Conservation (phyloP, 2,888 invertebrate genomes). For the Oligia strigilis region DNA sequence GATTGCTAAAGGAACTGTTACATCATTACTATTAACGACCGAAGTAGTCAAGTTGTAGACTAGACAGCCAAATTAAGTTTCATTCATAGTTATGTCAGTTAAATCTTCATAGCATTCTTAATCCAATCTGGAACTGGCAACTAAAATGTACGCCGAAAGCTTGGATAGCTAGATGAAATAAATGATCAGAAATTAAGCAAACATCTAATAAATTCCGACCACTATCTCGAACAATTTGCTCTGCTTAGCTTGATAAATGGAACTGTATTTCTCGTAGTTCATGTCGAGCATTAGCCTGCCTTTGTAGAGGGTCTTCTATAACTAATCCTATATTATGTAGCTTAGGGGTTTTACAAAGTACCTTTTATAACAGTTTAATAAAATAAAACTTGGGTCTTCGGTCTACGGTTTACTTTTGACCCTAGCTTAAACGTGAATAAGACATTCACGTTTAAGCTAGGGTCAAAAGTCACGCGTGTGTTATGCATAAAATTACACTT, state of each 20-base stretch:
- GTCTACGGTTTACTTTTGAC: slow-evolving; percentile 8
- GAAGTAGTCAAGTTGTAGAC: slow-evolving; percentile 45
- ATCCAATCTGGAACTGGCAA: slow-evolving; percentile 12
- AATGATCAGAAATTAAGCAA: slow-evolving; percentile 43
- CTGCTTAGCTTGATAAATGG: slow-evolving; percentile 57
- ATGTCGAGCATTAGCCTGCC: slow-evolving; percentile 29
- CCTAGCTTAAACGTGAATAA: too few species aligned
- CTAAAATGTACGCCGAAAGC: slow-evolving; percentile 14
- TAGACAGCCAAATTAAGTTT: slow-evolving; percentile 42
- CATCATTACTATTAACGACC: slow-evolving; percentile 63
- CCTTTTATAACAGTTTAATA: slow-evolving; percentile 30
- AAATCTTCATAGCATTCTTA: slow-evolving; percentile 4
- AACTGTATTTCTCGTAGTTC: slow-evolving; percentile 46
- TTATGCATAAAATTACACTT: slow-evolving; percentile 40
- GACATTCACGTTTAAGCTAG: slow-evolving; percentile 16
- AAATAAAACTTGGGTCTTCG: slow-evolving; percentile 30
- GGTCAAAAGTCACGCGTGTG: slow-evolving; percentile 37
- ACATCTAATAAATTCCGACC: slow-evolving; percentile 46
- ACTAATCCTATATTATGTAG: slow-evolving; percentile 25
- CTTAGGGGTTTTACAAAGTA: slow-evolving; percentile 15
- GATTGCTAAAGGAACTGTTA: slow-evolving; percentile 59
- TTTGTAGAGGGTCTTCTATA: slow-evolving; percentile 29
- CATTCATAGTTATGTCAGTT: slow-evolving; percentile 40
- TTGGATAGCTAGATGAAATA: slow-evolving; percentile 31
- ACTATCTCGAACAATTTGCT: slow-evolving; percentile 46